These are phyloP conservation scores for Empidonax alnorum DNA, from an alignment of 2,113 vertebrate genomes.

Conservation along the genomic window DNA sequence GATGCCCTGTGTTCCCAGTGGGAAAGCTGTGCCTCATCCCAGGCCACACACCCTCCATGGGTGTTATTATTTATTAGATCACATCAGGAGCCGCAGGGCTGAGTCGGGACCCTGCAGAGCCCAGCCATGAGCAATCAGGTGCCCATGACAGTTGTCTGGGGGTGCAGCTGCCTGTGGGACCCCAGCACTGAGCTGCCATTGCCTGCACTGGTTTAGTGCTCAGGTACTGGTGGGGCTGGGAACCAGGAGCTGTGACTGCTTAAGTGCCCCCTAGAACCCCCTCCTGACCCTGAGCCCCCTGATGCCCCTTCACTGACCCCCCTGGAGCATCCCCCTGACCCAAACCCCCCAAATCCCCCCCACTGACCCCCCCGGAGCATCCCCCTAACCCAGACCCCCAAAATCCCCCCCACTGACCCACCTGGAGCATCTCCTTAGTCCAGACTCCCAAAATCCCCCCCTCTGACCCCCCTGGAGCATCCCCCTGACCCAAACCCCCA, in stretches of 20 bases:
- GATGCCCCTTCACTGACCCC: not conserved
- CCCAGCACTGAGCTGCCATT: fast-evolving
- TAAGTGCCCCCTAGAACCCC: too few species aligned
- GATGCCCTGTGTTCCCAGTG: not conserved
- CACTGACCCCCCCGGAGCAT: too few species aligned
- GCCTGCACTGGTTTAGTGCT: not conserved
- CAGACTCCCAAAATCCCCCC: too few species aligned
- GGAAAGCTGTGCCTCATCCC: not conserved
- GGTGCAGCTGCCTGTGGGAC: not conserved
- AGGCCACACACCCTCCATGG: fast-evolving
- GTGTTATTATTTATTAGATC: not conserved
- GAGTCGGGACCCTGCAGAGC: not conserved
- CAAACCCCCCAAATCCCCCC: not conserved
- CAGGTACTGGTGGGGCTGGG: not conserved
- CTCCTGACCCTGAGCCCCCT: not conserved
- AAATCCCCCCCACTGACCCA: too few species aligned
- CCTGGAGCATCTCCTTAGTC: too few species aligned
- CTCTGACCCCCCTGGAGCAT: too few species aligned
- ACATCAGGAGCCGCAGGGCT: not conserved
- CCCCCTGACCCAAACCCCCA: too few species aligned
- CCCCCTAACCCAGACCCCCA: too few species aligned
- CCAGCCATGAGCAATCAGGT: fast-evolving
- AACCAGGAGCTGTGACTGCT: not conserved
- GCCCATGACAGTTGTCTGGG: fast-evolving
- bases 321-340: not conserved